Conservation (phyloP, 2,888 invertebrate species). For the Entomobrya proxima region DNA sequence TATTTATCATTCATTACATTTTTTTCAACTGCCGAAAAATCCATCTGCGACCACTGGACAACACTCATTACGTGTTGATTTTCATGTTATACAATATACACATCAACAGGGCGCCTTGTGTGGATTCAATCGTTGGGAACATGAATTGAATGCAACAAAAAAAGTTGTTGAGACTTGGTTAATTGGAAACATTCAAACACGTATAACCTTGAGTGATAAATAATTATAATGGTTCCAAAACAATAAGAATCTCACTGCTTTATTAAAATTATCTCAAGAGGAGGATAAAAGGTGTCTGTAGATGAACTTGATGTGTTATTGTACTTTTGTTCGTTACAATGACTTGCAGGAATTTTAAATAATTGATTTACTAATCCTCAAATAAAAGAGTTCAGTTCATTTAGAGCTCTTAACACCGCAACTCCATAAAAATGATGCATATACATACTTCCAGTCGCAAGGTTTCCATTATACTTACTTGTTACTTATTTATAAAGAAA, state of each 20-base stretch:
- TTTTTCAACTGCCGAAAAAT: conserved; percentile 38
- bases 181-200: neutral
- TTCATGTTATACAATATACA: conserved; percentile 19
- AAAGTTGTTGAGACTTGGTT: conserved; percentile 4
- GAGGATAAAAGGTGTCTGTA: neutral
- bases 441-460: too few relatives aligned
- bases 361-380: too few relatives aligned
- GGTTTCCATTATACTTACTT: too few relatives aligned
- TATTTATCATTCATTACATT: conserved; percentile 18
- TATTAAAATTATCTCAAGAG: neutral
- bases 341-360: conserved; percentile 29
- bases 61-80: conserved; percentile 30
- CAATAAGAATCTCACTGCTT: neutral
- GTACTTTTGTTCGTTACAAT: neutral
- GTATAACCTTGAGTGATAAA: neutral
- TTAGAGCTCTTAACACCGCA: too few relatives aligned
- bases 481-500: too few relatives aligned
- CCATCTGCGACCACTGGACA: conserved; percentile 56
- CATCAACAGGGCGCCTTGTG: neutral
- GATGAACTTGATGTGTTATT: neutral
- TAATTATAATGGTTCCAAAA: neutral
- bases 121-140: neutral
- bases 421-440: too few relatives aligned
- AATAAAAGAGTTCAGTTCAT: too few relatives aligned
- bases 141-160: neutral